These are phyloP conservation scores for Taenaris catops DNA, from an alignment of 2,888 invertebrate genomes.

Conservation along the genomic window DNA sequence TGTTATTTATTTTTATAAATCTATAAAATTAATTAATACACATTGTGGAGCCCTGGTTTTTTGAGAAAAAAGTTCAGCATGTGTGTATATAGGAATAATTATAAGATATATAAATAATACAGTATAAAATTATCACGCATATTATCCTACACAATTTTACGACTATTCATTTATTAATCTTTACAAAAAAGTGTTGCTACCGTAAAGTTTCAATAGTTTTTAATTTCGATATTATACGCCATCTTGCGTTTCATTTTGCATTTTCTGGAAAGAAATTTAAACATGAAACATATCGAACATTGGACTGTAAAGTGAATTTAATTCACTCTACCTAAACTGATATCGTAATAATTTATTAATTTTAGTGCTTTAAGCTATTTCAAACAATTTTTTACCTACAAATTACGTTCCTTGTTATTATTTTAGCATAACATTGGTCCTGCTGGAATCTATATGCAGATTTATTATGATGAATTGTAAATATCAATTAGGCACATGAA, in stretches of 20 bases:
- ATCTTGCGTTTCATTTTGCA: no score
- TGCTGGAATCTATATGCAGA: conserved; percentile 11
- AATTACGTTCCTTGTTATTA: no score
- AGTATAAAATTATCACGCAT: conserved; percentile 43
- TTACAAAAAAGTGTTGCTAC: no score
- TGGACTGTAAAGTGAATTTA: conserved; percentile 7
- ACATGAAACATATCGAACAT: not conserved
- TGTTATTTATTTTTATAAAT: conserved; percentile 36
- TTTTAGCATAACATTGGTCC: conserved; percentile 21
- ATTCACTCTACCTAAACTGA: conserved; percentile 1
- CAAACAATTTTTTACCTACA: no score
- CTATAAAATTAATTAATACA: conserved; percentile 46
- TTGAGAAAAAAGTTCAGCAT: conserved; percentile 70
- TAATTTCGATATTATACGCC: no score
- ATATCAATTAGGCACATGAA: not conserved
- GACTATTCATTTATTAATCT: no score
- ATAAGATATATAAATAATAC: conserved; percentile 42
- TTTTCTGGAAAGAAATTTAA: no score
- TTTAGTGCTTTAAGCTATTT: conserved; percentile 8
- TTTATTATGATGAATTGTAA: not conserved
- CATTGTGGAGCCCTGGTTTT: conserved; percentile 41
- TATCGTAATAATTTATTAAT: conserved; percentile 1
- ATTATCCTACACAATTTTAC: conserved; percentile 23
- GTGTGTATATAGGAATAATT: conserved; percentile 27
- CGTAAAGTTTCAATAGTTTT: no score